A percentile compares a stretch with the other conserved stretches of the same genome.
These are phyloP conservation scores for Menidia beryllina DNA, from an alignment of 2,113 vertebrate species.

Conservation along the genomic window DNA sequence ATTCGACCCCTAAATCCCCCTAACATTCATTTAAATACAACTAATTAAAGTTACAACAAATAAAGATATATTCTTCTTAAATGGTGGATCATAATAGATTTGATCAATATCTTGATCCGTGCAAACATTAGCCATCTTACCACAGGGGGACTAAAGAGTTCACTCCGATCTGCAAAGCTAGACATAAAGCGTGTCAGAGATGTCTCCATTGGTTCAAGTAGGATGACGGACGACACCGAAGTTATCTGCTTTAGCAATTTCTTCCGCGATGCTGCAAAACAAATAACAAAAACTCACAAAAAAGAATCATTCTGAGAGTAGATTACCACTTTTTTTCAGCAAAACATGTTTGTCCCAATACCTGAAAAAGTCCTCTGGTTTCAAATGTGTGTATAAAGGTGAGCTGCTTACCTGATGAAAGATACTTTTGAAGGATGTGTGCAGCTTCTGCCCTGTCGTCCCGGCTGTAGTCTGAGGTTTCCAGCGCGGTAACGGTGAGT, in stretches of 20 bases:
- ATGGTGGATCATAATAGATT: too few species aligned
- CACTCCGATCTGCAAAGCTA: conserved; percentile 79
- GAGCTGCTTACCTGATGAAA: conserved; percentile 75
- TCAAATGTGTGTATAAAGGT: too few species aligned
- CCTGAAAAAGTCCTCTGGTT: fast-evolving
- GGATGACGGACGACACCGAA: conserved; percentile 82
- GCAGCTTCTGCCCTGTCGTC: conserved; percentile 74
- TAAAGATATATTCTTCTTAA: too few species aligned
- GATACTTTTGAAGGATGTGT: conserved; percentile 79
- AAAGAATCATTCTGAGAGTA: too few species aligned
- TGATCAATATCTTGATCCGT: too few species aligned
- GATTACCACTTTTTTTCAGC: too few species aligned
- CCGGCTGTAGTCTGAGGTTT: conserved; percentile 57
- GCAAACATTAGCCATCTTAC: conserved; percentile 52
- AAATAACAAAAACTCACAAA: too few species aligned
- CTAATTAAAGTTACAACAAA: too few species aligned
- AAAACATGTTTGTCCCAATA: too few species aligned
- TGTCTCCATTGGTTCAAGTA: conserved; percentile 88
- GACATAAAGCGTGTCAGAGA: conserved; percentile 84
- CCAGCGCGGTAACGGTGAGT: conserved; percentile 81
- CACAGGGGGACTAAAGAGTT: conserved; percentile 79
- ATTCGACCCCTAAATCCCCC: background rate
- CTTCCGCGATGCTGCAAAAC: conserved; percentile 82
- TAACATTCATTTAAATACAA: too few species aligned
- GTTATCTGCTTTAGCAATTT: conserved; percentile 80